These are phyloP conservation scores for Forbesichthys papilliferus DNA, from an alignment of 2,113 vertebrate genomes.

Conservation along the genomic window DNA sequence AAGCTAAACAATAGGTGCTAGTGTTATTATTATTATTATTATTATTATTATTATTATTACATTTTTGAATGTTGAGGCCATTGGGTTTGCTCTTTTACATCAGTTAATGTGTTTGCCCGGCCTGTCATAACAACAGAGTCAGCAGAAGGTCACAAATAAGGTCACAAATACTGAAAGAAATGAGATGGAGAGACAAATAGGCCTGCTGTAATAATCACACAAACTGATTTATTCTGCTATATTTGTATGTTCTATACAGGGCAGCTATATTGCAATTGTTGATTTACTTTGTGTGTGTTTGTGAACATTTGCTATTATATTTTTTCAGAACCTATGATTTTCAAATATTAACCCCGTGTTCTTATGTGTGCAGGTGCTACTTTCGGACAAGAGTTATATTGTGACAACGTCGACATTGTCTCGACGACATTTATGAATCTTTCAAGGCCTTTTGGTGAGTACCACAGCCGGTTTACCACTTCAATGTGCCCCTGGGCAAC, in stretches of 20 bases:
- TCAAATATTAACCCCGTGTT: not conserved
- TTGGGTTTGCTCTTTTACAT: too few species aligned
- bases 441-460: slow-evolving; percentile 71
- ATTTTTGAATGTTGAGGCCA: too few species aligned
- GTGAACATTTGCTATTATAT: slow-evolving; percentile 3
- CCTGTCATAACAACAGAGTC: too few species aligned
- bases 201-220: not conserved
- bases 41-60: too few species aligned
- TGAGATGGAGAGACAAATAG: too few species aligned
- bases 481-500: too few species aligned
- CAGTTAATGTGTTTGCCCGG: too few species aligned
- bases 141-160: too few species aligned
- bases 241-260: not conserved
- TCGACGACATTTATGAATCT: slow-evolving; percentile 68
- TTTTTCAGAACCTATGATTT: not conserved
- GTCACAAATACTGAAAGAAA: too few species aligned
- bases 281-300: not conserved
- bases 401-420: slow-evolving; percentile 49
- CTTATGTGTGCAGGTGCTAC: slow-evolving; percentile 36
- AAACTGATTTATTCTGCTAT: not conserved
- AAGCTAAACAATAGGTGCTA: too few species aligned
- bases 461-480: not conserved
- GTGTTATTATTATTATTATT: too few species aligned
- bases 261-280: not conserved
- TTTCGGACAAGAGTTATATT: slow-evolving; percentile 28